phyloP scores from a whole-genome alignment of 2,888 invertebrate species.

The Arge pagana region DNA sequence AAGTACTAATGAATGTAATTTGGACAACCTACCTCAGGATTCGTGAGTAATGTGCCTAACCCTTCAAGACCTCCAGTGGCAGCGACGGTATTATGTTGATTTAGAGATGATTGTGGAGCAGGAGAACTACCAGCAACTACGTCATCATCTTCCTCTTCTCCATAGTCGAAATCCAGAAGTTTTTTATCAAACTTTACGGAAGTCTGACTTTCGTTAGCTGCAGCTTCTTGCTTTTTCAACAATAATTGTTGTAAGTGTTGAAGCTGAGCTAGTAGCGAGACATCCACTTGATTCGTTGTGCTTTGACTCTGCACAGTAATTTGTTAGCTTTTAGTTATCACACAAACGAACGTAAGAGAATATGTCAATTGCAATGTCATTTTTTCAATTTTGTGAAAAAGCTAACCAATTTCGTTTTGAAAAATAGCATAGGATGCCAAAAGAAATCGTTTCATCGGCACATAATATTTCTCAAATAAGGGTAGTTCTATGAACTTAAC shows the following conservation, averaged over 20 bases:
- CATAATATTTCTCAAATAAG: conserved; percentile 26
- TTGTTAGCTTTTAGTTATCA: too few species aligned
- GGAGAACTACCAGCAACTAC: conserved; percentile 55
- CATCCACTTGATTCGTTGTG: conserved; percentile 50
- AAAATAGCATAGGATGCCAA: too few species aligned
- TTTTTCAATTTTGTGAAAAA: too few species aligned
- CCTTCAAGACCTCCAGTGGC: conserved; percentile 50
- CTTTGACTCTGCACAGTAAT: conserved; percentile 45
- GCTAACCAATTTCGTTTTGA: too few species aligned
- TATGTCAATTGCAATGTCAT: too few species aligned
- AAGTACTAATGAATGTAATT: conserved; percentile 10
- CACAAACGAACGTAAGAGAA: too few species aligned
- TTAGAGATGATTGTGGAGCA: conserved; percentile 44
- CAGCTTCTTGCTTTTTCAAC: conserved; percentile 55
- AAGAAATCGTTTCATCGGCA: too few species aligned
- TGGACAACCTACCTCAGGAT: conserved; percentile 55
- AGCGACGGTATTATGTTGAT: conserved; percentile 42
- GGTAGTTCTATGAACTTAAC: background rate
- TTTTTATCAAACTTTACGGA: conserved; percentile 81
- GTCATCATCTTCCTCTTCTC: conserved; percentile 86
- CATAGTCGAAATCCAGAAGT: conserved; percentile 88
- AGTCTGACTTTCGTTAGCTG: conserved; percentile 51
- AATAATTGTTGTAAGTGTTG: conserved; percentile 69
- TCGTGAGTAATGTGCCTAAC: conserved; percentile 51
- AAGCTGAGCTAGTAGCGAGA: conserved; percentile 61